Conservation (phyloP, 1,140 invertebrate species). For the Metaphire vulgaris region DNA sequence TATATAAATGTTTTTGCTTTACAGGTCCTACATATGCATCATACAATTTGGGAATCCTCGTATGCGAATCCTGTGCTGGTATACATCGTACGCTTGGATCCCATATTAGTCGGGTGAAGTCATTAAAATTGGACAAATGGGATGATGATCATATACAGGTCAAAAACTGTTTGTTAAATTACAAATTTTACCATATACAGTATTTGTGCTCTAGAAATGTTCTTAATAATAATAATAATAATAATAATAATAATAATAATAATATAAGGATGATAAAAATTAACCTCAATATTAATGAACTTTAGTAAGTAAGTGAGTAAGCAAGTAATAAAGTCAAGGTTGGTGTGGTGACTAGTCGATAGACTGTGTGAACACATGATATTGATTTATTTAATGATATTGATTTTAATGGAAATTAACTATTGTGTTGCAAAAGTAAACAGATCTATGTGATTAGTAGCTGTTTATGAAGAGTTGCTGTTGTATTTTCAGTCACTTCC, state of each 20-base stretch:
- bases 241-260: too few species aligned
- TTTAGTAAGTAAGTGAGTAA: too few species aligned
- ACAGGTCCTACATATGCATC: slow-evolving; percentile 82
- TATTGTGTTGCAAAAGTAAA: neutral
- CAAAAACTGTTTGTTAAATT: slow-evolving; percentile 3
- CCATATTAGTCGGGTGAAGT: slow-evolving; percentile 82
- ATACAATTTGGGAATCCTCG: slow-evolving; percentile 81
- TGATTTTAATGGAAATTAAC: too few species aligned
- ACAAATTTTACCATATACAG: neutral
- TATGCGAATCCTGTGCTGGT: slow-evolving; percentile 74
- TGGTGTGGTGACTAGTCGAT: too few species aligned
- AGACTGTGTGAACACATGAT: too few species aligned
- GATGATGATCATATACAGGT: slow-evolving; percentile 49
- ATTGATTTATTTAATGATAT: too few species aligned
- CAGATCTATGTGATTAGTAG: neutral
- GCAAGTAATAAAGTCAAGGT: too few species aligned
- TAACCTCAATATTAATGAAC: too few species aligned
- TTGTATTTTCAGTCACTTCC: too few species aligned
- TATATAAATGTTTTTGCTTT: slow-evolving; percentile 37
- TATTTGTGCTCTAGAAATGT: neutral
- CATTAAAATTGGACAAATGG: slow-evolving; percentile 73
- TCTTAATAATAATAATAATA: neutral
- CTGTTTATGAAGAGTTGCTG: neutral
- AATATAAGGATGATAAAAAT: too few species aligned
- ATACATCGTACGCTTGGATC: slow-evolving; percentile 75